phyloP scores from a whole-genome alignment of 2,888 invertebrate species.

The Leucophora obtusa region DNA sequence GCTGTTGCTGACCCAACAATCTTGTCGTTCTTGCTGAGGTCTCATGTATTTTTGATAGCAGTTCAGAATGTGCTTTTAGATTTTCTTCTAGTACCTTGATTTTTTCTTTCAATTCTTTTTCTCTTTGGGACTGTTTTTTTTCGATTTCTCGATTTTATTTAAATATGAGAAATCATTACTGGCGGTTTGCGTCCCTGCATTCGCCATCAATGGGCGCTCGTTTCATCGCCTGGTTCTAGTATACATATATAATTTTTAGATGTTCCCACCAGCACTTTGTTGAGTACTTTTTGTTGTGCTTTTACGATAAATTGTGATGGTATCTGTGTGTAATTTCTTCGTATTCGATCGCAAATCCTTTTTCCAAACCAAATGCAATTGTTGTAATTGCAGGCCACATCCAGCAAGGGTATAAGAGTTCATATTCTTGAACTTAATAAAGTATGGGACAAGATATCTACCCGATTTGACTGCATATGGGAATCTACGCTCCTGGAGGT shows the following conservation, averaged over 20 bases:
- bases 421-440: no score
- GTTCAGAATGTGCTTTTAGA: slow-evolving; percentile 69
- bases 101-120: slow-evolving; percentile 68
- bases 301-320: no score
- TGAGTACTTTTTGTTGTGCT: not conserved
- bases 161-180: slow-evolving; percentile 68
- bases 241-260: slow-evolving; percentile 46
- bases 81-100: slow-evolving; percentile 70
- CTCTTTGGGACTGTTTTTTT: slow-evolving; percentile 63
- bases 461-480: no score
- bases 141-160: slow-evolving; percentile 54
- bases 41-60: slow-evolving; percentile 70
- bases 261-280: slow-evolving; percentile 20
- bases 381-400: no score
- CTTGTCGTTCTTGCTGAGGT: slow-evolving; percentile 47
- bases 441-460: no score
- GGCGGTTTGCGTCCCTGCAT: slow-evolving; percentile 73
- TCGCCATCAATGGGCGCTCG: slow-evolving; percentile 66
- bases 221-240: slow-evolving; percentile 17
- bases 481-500: no score
- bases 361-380: no score
- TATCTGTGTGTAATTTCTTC: no score
- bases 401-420: no score
- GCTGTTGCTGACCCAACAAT: slow-evolving; percentile 31
- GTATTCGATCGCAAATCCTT: no score